Evolutionary conservation across 2,888 invertebrate species (phyloP), one percentile per base, ranked within the genome.

Genomic region (Archips crataeganus): DNA sequence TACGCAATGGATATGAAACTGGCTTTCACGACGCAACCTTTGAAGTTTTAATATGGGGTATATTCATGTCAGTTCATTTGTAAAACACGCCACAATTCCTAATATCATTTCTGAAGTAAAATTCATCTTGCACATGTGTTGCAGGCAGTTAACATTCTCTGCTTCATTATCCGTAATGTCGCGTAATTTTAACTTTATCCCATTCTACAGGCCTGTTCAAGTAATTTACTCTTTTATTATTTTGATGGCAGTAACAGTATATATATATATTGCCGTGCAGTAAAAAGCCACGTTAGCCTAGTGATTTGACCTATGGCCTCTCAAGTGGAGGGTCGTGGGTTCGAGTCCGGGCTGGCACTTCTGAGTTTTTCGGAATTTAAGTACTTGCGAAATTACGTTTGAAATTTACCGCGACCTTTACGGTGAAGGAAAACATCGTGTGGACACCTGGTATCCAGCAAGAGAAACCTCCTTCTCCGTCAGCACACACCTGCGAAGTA

Each of bases 111-210:
- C 59, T 13, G 34, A 57, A 57, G 59, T 15, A 47, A 23, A 23
- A 47, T 68, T 61, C 68, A 61, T 68, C 60, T 47, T 68, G 60
- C 60, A 39, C 67, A 59, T 60, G 36, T 68, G 68, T 61, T 68
- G 68, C 60, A 47, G 59, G 32, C 57, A 10, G 57, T 59, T 42
- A 59, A 67, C 34, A 54, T 57, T 66, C 39, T 9, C 39, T 9
- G 39, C 39, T 60, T 60, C 60, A 60, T 36, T 60, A 60, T 32
- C 32, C 57, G 32, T 57, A 57, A 57, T 57, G 57, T 57, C 57
- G 32, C 57, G 3, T 32, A 57, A 15, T 57, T 32, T 57, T 57
- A 57, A 57, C 57, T 57, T 57, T 57, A 57, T 23, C 32, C 5
- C 32, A 39, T n/a, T 54, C 8, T 54, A 23, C 13, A 9, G 15